Evolutionary conservation across 2,113 vertebrate species (phyloP), one percentile per base, ranked within the genome.

Genomic region (Brevimyrus niger): DNA sequence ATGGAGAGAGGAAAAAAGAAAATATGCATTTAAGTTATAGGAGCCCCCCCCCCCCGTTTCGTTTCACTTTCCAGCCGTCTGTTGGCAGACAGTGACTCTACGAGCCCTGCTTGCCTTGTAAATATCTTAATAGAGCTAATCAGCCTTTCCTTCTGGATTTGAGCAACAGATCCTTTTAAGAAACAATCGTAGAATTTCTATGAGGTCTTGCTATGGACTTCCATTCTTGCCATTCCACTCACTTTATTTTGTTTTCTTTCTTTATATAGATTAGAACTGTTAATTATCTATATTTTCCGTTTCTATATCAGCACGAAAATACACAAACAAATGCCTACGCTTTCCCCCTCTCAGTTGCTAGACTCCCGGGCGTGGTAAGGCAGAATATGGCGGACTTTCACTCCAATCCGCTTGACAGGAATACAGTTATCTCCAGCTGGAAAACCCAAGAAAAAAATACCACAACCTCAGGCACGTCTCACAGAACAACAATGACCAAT

Each of bases 311-410:
- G 23, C 13, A 83, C 51, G 47, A 58, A 88, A 58, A 88, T 46
- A 58, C n/a, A 83, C 53, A 88, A 31, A 87, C 69, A 61, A 47
- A 83, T 58, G 47, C 44, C 44, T 83, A 23, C 47, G 48, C 51
- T 82, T 87, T 21, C 13, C 15, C 48, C 47, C 55, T 47, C 61
- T 92, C 92, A 93, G 89, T 91, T 82, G 90, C 51, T 90, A 19
- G 84, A 88, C 92, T 92, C 88, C 65, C 94, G 94, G 95, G 95
- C 94, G 95, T 95, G 96, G 95, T 94, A 80, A 90, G 90, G 88
- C 90, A 92, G 90, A 96, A 96, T 93, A 96, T 96, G 96, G 96
- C 95, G 95, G 94, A 91, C 87, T 87, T 89, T 23, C 91, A 82
- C 92, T 83, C n/a, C 27, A 23, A 82, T 89, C 91, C 83, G 44